Base-by-base conservation (phyloP, 2,888 invertebrate species). In the Bruchidius siliquastri region DNA sequence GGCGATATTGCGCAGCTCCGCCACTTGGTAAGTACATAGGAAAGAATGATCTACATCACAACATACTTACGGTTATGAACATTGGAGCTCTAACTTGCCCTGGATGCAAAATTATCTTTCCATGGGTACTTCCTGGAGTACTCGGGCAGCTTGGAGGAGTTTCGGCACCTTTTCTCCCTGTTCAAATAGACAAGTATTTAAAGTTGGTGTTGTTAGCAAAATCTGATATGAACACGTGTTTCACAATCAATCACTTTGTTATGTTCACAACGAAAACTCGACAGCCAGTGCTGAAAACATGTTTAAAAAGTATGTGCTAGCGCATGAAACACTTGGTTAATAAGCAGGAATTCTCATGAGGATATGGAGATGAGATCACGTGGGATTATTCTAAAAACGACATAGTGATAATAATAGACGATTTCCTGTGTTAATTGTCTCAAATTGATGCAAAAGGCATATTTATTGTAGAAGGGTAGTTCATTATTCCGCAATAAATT, bases 31-130 rank as follows among this genome's bases (percentile, higher is more conserved):
- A 4, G 3, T 4, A 26, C 26, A 4, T 26, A 2, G n/a, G 3
- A 26, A 26, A 13, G 18, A 49, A 49, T 49, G 13, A 18, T 49
- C 1, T 49, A 8, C 1, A 18, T 13, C 1, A 49, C 49, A 49
- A 8, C 18, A 68, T 32, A 82, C 87, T 88, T 88, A 92, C 92
- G 85, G 92, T 92, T 80, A 92, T 92, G 83, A 92, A 92, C 77
- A 90, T 84, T 76, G 92, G 92, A 76, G 91, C 89, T 82, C 90
- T 89, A 81, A 89, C 89, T 79, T 89, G 89, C 80, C 88, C 88
- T 80, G 86, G 85, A 32, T 79, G 78, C 67, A 80, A 77, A 80
- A 87, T 85, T 74, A 80, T 76, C 75, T 80, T 83, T 72, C 78
- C 79, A 49, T 82, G 80, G 68, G 81, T 82, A 78, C 82, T 84